phyloP scores from a whole-genome alignment of 2,888 invertebrate species.

The Xylophagus ater region DNA sequence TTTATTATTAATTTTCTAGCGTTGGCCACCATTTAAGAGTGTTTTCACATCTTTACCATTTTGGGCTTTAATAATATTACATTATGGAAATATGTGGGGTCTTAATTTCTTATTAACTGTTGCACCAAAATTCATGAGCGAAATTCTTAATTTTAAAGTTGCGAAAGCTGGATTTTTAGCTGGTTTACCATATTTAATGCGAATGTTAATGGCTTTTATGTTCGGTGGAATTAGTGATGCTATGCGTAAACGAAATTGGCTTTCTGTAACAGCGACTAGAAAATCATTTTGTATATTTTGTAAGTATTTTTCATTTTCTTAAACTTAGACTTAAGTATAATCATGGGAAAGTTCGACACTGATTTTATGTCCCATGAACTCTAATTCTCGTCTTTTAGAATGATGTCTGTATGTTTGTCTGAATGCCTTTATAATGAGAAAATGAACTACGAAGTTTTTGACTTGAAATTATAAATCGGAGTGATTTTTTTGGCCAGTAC shows the following conservation, averaged over 20 bases:
- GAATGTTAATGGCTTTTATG: constrained; percentile 54
- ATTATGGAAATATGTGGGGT: constrained; percentile 68
- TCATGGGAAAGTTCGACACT: too few species aligned
- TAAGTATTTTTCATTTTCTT: constrained; percentile 33
- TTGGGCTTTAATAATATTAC: constrained; percentile 51
- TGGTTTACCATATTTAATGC: constrained; percentile 57
- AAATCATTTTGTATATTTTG: constrained; percentile 57
- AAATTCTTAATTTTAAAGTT: constrained; percentile 58
- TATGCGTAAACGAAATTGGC: constrained; percentile 40
- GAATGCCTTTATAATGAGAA: too few species aligned
- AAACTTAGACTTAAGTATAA: too few species aligned
- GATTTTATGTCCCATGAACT: too few species aligned
- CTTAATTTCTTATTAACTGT: constrained; percentile 64
- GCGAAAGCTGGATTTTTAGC: constrained; percentile 59
- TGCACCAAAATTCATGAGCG: constrained; percentile 63
- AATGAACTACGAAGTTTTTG: too few species aligned
- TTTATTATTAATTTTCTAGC: constrained; percentile 16
- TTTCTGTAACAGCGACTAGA: constrained; percentile 47
- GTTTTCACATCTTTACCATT: constrained; percentile 57
- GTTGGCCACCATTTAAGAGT: constrained; percentile 52
- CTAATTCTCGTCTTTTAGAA: too few species aligned
- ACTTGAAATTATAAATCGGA: too few species aligned
- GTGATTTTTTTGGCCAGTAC: too few species aligned
- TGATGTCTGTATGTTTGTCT: too few species aligned
- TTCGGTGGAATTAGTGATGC: constrained; percentile 61